phyloP scores from a whole-genome alignment of 2,113 vertebrate species.

The Piprites chloris region DNA sequence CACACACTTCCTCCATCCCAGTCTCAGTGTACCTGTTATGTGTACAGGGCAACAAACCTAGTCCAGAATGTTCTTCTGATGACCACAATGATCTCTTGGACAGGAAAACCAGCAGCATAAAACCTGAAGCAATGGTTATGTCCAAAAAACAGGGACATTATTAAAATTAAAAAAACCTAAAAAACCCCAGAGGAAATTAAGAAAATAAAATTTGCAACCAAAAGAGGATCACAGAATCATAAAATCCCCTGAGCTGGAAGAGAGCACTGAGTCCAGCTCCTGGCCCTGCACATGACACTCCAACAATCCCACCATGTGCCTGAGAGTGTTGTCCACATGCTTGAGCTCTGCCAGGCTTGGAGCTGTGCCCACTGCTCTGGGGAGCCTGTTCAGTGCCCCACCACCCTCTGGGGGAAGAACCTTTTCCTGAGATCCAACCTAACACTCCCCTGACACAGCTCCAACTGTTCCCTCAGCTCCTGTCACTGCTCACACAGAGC shows the following conservation, averaged over 20 bases:
- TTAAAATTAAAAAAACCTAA: background rate
- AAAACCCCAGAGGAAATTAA: background rate
- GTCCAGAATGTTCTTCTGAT: background rate
- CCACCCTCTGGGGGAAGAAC: too few relatives aligned
- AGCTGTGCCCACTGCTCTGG: too few relatives aligned
- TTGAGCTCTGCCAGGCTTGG: too few relatives aligned
- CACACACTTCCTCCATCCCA: background rate
- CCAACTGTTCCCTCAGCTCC: too few relatives aligned
- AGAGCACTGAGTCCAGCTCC: background rate
- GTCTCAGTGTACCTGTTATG: background rate
- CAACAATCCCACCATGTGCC: too few relatives aligned
- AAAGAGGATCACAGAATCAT: background rate
- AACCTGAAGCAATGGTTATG: background rate
- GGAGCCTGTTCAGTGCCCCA: too few relatives aligned
- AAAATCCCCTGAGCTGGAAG: background rate
- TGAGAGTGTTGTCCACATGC: too few relatives aligned
- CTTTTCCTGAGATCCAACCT: too few relatives aligned
- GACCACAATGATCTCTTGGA: background rate
- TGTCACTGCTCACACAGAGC: too few relatives aligned
- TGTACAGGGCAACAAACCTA: background rate
- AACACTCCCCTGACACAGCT: too few relatives aligned
- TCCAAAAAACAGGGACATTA: background rate
- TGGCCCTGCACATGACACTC: too few relatives aligned
- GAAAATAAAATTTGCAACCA: background rate
- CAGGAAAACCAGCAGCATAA: background rate